Percentiles rank a stretch among this genome's conserved stretches.
Evolutionary conservation across 2,888 invertebrate genomes (phyloP).

Genomic region (Dicranocentrus wangi): DNA sequence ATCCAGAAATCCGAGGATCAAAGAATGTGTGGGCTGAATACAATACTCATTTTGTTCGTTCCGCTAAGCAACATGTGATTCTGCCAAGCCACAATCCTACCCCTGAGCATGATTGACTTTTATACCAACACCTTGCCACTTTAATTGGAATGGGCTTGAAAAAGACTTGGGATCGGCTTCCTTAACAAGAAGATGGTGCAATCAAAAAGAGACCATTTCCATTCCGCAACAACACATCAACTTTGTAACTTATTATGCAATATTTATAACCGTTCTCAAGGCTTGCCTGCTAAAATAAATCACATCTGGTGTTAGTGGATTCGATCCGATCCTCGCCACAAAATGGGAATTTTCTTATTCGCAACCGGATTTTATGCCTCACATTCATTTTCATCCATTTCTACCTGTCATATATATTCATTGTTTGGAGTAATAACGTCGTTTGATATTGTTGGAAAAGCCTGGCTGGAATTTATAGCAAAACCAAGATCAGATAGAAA

Average conservation of each 20-base stretch:
- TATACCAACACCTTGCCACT: not conserved
- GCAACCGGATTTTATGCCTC: not conserved
- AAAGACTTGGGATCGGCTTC: not conserved
- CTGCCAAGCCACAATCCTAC: not conserved
- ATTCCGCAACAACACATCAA: not conserved
- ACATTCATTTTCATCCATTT: no score
- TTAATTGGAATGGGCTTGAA: not conserved
- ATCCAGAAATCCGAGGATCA: slow-evolving; percentile 31
- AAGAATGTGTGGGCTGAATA: not conserved
- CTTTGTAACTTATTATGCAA: slow-evolving; percentile 8
- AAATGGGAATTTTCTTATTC: not conserved
- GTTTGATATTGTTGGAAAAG: not conserved
- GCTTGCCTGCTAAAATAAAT: not conserved
- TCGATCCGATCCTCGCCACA: no score
- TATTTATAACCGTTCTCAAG: not conserved
- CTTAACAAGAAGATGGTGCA: not conserved
- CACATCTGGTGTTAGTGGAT: slow-evolving; percentile 1
- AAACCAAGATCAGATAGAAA: not conserved
- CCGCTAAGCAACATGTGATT: not conserved
- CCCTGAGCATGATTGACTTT: not conserved
- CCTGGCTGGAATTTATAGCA: no score
- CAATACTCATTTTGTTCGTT: not conserved
- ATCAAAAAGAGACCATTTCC: not conserved
- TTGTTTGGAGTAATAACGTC: not conserved
- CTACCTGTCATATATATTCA: no score